Evolutionary conservation across 1,140 invertebrate species (phyloP).

Genomic region (Temnothorax curvispinosus): DNA sequence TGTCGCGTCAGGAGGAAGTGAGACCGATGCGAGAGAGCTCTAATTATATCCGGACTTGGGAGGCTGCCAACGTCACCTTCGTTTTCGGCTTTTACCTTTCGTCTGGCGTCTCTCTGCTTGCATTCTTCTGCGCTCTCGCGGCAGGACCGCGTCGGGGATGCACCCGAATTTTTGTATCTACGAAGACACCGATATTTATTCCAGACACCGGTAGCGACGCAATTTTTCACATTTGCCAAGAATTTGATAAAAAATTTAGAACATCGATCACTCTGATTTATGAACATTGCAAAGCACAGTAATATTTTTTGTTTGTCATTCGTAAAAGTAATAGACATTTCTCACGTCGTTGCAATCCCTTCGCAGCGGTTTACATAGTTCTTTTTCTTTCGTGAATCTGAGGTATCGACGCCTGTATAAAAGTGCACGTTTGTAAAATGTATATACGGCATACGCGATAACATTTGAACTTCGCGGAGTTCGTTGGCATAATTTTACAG

Average conservation of each 20-base stretch:
- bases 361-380: not conserved
- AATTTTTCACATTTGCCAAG: not conserved
- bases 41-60: conserved; percentile 71
- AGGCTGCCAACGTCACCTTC: conserved; percentile 56
- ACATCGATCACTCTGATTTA: not conserved
- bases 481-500: conserved; percentile 60
- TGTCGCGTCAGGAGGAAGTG: conserved; percentile 35
- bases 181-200: not conserved
- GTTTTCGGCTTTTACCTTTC: conserved; percentile 39
- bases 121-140: conserved; percentile 17
- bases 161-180: not conserved
- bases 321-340: not conserved
- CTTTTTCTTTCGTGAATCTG: conserved; percentile 21
- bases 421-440: conserved; percentile 30
- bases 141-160: not conserved
- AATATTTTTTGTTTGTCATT: not conserved
- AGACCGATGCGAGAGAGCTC: conserved; percentile 41
- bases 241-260: not conserved
- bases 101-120: not conserved
- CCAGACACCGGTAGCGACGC: not conserved
- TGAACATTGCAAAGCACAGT: not conserved
- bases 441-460: conserved; percentile 17
- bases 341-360: not conserved
- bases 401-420: not conserved
- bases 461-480: conserved; percentile 59